These are phyloP conservation scores for Pangasius mekongensis DNA, from an alignment of 2,797 vertebrate species.

Conservation along the genomic window DNA sequence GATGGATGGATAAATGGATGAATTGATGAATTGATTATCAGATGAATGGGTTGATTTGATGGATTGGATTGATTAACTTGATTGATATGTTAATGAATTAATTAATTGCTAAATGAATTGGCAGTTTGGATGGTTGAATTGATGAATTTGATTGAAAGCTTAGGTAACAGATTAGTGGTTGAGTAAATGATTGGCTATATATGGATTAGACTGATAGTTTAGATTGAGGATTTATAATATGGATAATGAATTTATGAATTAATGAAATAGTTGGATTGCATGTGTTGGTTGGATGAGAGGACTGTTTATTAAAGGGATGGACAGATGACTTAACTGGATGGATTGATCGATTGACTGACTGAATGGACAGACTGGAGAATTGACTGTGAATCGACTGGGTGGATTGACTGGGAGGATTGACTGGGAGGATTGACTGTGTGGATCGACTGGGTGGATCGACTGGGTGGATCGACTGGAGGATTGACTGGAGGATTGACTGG, in stretches of 20 bases:
- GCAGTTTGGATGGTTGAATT: neutral
- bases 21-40: neutral
- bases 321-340: neutral
- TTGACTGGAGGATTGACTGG: neutral
- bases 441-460: neutral
- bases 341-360: neutral
- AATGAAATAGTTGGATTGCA: neutral
- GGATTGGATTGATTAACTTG: neutral
- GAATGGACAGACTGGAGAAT: neutral
- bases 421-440: too few species aligned
- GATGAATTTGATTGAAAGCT: neutral
- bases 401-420: too few species aligned
- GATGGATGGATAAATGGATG: neutral
- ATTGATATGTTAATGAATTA: neutral
- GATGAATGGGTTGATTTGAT: neutral
- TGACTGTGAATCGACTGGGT: neutral
- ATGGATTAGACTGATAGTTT: neutral
- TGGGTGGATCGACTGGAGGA: neutral
- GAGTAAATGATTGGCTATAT: neutral
- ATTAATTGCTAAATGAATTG: neutral
- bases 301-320: neutral
- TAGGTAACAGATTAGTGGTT: neutral
- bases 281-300: neutral
- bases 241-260: neutral
- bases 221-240: neutral